Conservation (phyloP, 2,888 invertebrate species). For the Imbricaverruca yamaguchii region DNA sequence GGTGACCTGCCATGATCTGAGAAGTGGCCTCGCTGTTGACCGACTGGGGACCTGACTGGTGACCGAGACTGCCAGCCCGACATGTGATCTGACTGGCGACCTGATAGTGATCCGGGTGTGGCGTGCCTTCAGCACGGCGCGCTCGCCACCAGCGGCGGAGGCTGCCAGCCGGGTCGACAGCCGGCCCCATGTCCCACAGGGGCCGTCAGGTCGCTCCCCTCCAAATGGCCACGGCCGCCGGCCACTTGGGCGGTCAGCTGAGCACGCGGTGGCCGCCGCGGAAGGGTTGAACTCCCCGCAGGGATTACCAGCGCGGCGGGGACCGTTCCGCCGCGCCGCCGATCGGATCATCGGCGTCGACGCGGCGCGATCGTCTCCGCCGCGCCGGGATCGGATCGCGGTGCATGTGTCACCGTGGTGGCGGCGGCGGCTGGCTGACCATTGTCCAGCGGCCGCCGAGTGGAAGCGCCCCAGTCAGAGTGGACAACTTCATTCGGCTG, state of each 20-base stretch:
- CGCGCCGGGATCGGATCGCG: not conserved
- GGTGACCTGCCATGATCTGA: too few species aligned
- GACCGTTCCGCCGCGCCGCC: not conserved
- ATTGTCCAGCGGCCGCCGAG: not conserved
- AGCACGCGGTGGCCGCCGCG: not conserved
- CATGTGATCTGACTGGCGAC: too few species aligned
- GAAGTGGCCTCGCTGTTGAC: too few species aligned
- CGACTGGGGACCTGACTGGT: too few species aligned
- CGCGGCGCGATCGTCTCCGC: not conserved
- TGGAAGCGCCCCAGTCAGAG: slow-evolving; percentile 4
- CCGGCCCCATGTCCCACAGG: too few species aligned
- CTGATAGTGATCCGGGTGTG: too few species aligned
- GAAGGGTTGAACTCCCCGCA: not conserved
- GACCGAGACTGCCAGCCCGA: too few species aligned
- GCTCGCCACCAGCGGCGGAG: too few species aligned
- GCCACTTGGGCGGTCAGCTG: slow-evolving; percentile 15
- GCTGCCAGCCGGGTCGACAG: too few species aligned
- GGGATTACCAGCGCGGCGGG: not conserved
- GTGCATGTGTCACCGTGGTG: slow-evolving; percentile 1
- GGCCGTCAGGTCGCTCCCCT: not conserved
- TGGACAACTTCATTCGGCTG: slow-evolving; percentile 2
- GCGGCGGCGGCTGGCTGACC: not conserved
- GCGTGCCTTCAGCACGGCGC: too few species aligned
- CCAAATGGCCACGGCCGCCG: not conserved
- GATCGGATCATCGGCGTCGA: not conserved